Conservation (phyloP, 2,888 invertebrate species). For the Luperina testacea region DNA sequence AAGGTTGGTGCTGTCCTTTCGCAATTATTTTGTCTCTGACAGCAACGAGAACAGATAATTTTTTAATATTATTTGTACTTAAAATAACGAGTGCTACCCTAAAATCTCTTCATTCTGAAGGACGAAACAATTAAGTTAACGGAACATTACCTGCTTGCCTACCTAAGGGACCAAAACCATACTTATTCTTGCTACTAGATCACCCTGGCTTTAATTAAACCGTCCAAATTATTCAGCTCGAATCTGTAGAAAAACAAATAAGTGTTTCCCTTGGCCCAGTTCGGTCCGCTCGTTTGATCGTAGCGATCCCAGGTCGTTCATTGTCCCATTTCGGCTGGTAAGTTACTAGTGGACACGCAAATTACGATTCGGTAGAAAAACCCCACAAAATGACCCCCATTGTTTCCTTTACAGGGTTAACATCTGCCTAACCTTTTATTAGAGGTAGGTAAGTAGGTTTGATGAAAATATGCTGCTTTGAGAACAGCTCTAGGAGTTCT, state of each 20-base stretch:
- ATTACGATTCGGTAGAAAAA: slow-evolving; percentile 38
- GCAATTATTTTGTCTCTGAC: no score
- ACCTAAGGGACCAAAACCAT: neutral
- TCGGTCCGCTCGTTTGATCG: slow-evolving; percentile 17
- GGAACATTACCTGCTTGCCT: neutral
- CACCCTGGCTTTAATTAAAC: slow-evolving; percentile 32
- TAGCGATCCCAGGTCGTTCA: slow-evolving; percentile 17
- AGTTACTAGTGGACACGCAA: slow-evolving; percentile 46
- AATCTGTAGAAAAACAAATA: slow-evolving; percentile 41
- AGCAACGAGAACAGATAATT: neutral
- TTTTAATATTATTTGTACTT: neutral
- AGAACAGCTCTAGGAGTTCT: neutral
- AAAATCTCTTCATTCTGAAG: neutral
- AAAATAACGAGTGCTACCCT: neutral
- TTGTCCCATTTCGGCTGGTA: slow-evolving; percentile 41
- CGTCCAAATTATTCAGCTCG: slow-evolving; percentile 38
- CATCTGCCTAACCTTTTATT: neutral
- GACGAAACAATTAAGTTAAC: neutral
- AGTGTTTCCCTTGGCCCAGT: slow-evolving; percentile 36
- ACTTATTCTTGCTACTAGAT: neutral
- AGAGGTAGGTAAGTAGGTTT: neutral
- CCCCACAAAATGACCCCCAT: slow-evolving; percentile 7
- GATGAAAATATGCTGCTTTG: neutral
- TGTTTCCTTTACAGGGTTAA: slow-evolving; percentile 12
- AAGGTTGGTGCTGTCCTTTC: slow-evolving; percentile 6